Conservation (phyloP, 2,888 invertebrate species). For the Mythimna impura region DNA sequence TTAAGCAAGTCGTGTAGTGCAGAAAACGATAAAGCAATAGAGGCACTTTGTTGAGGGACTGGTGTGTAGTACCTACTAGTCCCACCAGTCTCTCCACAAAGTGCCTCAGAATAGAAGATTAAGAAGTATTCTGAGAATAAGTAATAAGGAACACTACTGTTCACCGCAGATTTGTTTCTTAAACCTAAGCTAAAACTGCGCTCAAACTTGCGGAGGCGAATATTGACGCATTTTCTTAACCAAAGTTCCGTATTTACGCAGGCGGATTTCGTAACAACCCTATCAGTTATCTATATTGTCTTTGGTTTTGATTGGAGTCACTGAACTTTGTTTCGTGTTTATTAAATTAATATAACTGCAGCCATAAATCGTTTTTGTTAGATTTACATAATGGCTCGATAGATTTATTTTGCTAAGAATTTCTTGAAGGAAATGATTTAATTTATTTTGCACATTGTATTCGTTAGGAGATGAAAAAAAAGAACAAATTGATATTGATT, state of each 20-base stretch:
- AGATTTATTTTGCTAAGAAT: conserved; percentile 26
- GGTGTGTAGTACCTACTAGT: too few relatives aligned
- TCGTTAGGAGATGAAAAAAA: conserved; percentile 7
- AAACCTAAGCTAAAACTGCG: neutral
- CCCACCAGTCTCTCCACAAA: too few relatives aligned
- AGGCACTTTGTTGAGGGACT: too few relatives aligned
- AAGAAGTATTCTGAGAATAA: too few relatives aligned
- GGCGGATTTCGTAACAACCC: neutral
- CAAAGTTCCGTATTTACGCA: neutral
- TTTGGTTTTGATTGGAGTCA: conserved; percentile 47
- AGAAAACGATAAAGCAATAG: too few relatives aligned
- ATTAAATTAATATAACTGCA: conserved; percentile 29
- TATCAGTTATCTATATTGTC: conserved; percentile 25
- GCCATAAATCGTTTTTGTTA: conserved; percentile 37
- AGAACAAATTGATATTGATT: conserved; percentile 28
- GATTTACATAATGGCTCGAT: conserved; percentile 39
- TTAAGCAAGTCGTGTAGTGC: too few relatives aligned
- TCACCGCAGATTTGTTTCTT: neutral
- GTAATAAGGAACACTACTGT: too few relatives aligned
- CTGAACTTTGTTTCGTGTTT: conserved; percentile 49
- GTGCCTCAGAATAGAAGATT: too few relatives aligned
- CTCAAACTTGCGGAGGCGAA: neutral
- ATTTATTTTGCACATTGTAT: conserved; percentile 26
- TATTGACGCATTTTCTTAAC: neutral
- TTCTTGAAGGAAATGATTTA: conserved; percentile 11